Percentiles rank a stretch among this genome's conserved stretches.
Conservation (phyloP, 2,888 invertebrate genomes). For the Ectemnius cavifrons region DNA sequence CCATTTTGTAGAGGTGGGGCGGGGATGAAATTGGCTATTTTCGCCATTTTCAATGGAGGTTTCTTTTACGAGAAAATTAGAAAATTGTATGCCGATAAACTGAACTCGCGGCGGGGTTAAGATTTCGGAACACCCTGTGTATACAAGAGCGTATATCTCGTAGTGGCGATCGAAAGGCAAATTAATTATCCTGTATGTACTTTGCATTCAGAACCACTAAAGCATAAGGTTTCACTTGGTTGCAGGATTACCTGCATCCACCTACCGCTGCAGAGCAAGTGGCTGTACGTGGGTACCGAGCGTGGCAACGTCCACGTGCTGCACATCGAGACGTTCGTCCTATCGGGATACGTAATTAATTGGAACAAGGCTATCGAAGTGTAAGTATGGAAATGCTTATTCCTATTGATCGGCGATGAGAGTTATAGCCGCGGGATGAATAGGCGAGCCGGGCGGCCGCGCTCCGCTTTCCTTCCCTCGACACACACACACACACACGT, state of each 20-base stretch:
- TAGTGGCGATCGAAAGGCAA: too few species aligned
- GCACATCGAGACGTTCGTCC: slow-evolving; percentile 96
- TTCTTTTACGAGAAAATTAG: too few species aligned
- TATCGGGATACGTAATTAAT: slow-evolving; percentile 99
- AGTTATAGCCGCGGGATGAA: slow-evolving; percentile 18
- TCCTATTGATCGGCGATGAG: slow-evolving; percentile 11
- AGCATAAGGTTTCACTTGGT: slow-evolving; percentile 13
- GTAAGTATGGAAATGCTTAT: slow-evolving; percentile 83
- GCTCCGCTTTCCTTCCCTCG: too few species aligned
- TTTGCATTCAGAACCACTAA: neutral
- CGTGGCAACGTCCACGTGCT: slow-evolving; percentile 98
- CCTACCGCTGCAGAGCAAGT: slow-evolving; percentile 97
- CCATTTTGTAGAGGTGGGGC: too few species aligned
- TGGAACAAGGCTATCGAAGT: slow-evolving; percentile 99
- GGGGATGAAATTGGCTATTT: too few species aligned
- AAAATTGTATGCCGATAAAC: too few species aligned
- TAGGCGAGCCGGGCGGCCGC: slow-evolving; percentile 1
- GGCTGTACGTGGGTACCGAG: slow-evolving; percentile 99
- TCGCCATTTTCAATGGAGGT: too few species aligned
- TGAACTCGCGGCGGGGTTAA: too few species aligned
- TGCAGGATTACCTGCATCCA: slow-evolving; percentile 95
- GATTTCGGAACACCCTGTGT: too few species aligned
- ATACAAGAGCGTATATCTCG: too few species aligned
- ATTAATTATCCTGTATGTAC: too few species aligned
- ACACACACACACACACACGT: too few species aligned